Conservation (phyloP, 2,113 vertebrate species). For the Chascanopsetta lugubris region DNA sequence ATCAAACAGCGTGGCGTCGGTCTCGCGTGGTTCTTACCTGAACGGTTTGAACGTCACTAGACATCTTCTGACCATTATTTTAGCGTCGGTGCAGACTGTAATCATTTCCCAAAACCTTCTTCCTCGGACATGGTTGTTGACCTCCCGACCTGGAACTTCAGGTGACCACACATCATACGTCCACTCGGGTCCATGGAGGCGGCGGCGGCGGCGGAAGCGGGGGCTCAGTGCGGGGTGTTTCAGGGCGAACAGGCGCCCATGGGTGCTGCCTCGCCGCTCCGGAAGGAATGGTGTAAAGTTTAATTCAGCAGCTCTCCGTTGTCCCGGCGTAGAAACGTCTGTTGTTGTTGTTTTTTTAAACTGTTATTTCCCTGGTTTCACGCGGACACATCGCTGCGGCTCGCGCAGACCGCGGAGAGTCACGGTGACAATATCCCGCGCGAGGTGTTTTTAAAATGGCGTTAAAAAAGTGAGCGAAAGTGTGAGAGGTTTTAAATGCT, state of each 20-base stretch:
- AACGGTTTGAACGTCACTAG: constrained; percentile 96
- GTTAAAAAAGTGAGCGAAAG: background rate
- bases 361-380: constrained; percentile 10
- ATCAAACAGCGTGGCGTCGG: too few relatives aligned
- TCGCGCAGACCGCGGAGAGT: background rate
- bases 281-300: constrained; percentile 38
- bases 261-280: constrained; percentile 2
- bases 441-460: background rate
- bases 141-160: constrained; percentile 50
- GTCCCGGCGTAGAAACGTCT: constrained; percentile 10
- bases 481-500: background rate
- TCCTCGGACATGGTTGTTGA: constrained; percentile 56
- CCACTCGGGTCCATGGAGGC: background rate
- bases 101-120: constrained; percentile 80
- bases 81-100: constrained; percentile 88
- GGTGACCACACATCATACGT: constrained; percentile 36
- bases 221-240: background rate
- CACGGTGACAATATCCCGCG: constrained; percentile 18
- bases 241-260: background rate
- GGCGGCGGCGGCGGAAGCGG: background rate
- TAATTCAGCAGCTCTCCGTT: constrained; percentile 27
- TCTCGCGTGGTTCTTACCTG: constrained; percentile 81
- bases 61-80: constrained; percentile 97
- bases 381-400: constrained; percentile 7
- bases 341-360: too few relatives aligned